Evolutionary conservation across 2,888 invertebrate species (phyloP), one percentile per base, ranked within the genome.

Genomic region (Neria commutata): DNA sequence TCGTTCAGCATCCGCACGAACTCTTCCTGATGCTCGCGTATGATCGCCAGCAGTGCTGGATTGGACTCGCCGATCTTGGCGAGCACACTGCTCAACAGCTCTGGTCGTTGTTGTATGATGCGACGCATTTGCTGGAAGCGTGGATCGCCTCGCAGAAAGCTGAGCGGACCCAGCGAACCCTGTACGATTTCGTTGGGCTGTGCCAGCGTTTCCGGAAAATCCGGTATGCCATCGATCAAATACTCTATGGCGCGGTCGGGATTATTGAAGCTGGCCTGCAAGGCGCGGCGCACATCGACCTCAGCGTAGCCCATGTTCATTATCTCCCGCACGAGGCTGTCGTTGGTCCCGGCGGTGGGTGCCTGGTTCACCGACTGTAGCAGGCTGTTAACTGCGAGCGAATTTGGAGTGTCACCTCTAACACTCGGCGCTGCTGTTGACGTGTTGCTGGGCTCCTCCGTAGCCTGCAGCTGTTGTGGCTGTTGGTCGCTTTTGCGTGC

Each of bases 191-290:
- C 26, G 1, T 21, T 55, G 5, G 48, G 21, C 3, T 60, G 16
- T 11, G 23, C 34, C 51, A 25, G 34, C 34, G 52, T 58, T 23
- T 59, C 64, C 19, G 63, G 61, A 23, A 62, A 59, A 10, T 56
- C 63, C 16, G 92, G 93, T 69, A 93, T 92, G 54, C 93, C 95
- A 63, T 89, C 92, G 72, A 97, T 87, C 64, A 99, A 87, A 84
- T 98, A 98, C 83, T 99, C 98, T 26, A 98, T 98, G 61, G 98
- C 98, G 81, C 98, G 86, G 82, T 98, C 97, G 16, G 97, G 93
- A 83, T 99, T 98, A 83, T 96, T 98, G 79, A 91, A 98, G 74
- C 96, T 96, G 16, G 97, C 97, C 64, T 94, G 85, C 54, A 99
- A 83, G 1, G 98, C 98, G 74, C 90, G 88, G 76, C 94, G 91